A percentile compares a stretch with the other conserved stretches of the same genome.
Evolutionary conservation across 2,113 vertebrate genomes (phyloP).

Genomic region (Pimephales promelas): DNA sequence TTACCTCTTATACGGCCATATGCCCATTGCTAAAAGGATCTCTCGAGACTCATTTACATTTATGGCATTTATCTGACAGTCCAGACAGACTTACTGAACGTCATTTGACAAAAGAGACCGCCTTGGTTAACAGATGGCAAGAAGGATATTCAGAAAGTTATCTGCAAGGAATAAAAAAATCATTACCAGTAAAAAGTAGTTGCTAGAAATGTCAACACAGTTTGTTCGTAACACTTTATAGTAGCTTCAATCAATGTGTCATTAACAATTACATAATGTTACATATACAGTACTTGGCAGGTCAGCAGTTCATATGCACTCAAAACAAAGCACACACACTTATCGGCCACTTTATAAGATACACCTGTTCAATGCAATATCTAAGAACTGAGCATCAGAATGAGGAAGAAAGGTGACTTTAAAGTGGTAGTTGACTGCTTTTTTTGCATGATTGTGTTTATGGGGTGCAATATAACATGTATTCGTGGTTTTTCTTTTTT

Average conservation of each 20-base stretch:
- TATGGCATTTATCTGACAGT: background rate
- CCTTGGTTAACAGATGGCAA: background rate
- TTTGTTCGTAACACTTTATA: background rate
- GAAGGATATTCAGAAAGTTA: background rate
- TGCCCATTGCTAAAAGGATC: background rate
- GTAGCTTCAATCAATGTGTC: conserved; percentile 1
- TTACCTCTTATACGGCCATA: background rate
- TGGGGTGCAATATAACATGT: too few species aligned
- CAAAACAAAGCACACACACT: background rate
- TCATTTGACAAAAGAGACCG: background rate
- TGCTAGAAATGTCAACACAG: background rate
- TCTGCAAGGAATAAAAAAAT: background rate
- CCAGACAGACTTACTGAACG: background rate
- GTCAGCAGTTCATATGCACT: background rate
- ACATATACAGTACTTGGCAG: background rate
- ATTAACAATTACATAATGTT: background rate
- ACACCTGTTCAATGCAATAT: too few species aligned
- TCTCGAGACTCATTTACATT: background rate
- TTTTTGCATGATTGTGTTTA: too few species aligned
- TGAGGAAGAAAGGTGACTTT: too few species aligned
- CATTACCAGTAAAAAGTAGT: background rate
- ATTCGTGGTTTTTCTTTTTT: too few species aligned
- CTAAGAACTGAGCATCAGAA: too few species aligned
- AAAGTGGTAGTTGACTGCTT: too few species aligned
- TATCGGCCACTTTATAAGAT: too few species aligned